These are phyloP conservation scores for Sandelia bainsii DNA, from an alignment of 2,797 vertebrate genomes.

Conservation along the genomic window DNA sequence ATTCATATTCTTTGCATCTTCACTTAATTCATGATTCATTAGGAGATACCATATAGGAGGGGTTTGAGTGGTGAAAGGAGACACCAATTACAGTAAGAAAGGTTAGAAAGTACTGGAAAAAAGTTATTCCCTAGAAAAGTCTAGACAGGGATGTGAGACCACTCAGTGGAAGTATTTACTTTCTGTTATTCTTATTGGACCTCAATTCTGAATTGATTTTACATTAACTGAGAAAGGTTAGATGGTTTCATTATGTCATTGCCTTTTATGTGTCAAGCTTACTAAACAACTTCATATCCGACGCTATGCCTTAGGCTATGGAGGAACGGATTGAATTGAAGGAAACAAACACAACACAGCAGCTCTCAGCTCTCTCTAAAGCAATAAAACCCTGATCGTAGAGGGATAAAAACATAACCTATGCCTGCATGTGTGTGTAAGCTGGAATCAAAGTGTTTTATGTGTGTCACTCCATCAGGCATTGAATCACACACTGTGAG, in stretches of 20 bases:
- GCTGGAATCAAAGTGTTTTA: not conserved
- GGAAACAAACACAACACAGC: slow-evolving; percentile 44
- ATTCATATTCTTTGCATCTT: not conserved
- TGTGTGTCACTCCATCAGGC: slow-evolving; percentile 3
- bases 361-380: slow-evolving; percentile 27
- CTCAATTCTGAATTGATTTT: slow-evolving; percentile 49
- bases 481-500: slow-evolving; percentile 6
- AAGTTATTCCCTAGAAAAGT: not conserved
- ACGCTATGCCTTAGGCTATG: slow-evolving; percentile 23
- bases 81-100: not conserved
- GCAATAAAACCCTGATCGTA: slow-evolving; percentile 50
- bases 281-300: slow-evolving; percentile 47
- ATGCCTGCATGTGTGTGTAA: slow-evolving; percentile 1
- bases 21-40: not conserved
- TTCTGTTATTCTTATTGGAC: slow-evolving; percentile 29
- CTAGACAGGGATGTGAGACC: not conserved
- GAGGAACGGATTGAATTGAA: slow-evolving; percentile 38
- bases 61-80: not conserved
- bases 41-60: not conserved
- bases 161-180: slow-evolving; percentile 19
- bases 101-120: not conserved
- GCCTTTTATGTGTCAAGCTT: slow-evolving; percentile 33
- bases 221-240: slow-evolving; percentile 41
- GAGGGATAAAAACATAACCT: slow-evolving; percentile 33
- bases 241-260: slow-evolving; percentile 43